Evolutionary conservation across 2,113 vertebrate genomes (phyloP), one percentile per base, ranked within the genome.

Genomic region (Erpornis zantholeuca): DNA sequence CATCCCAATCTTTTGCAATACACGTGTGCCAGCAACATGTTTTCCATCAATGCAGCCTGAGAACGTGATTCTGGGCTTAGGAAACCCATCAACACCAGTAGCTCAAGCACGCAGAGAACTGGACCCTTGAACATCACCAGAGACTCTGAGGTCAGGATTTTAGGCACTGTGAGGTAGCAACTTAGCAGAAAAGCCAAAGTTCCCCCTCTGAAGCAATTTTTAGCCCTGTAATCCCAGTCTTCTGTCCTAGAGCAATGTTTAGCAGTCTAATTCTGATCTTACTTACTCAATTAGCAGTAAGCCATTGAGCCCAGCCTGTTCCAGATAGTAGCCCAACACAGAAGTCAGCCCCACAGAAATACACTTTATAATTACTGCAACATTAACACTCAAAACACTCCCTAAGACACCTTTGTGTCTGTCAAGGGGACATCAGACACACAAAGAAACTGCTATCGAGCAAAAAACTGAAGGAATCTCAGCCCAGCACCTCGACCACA

Each of bases 231-330:
- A 95, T 92, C 93, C 90, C 64, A 56, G 79, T 73, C 68, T 92
- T 83, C 82, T 53, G 47, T 80, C 90, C 82, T 77, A 77, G 14
- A 90, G 90, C 84, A 90, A 72, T 40, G 85, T 85, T 96, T 85
- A 97, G 95, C 92, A 92, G 94, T 35, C 72, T 93, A 97, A 94
- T 92, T 96, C 94, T 92, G 86, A 93, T 95, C 95, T 94, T 40
- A 63, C 70, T 92, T 91, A 95, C 83, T 59, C 77, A 92, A 88
- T 94, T 90, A 95, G 91, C 94, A 77, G 47, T 92, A 96, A 96
- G 95, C 79, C 92, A 93, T 11, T 93, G 92, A 95, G 88, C 94
- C 64, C 86, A 89, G 65, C 33, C 86, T 91, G 84, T 38, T 91
- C 78, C 72, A 83, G 33, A 91, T 28, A 65, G 79, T 7, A 88